Conservation (phyloP, 2,888 invertebrate genomes). For the Microctonus brassicae region DNA sequence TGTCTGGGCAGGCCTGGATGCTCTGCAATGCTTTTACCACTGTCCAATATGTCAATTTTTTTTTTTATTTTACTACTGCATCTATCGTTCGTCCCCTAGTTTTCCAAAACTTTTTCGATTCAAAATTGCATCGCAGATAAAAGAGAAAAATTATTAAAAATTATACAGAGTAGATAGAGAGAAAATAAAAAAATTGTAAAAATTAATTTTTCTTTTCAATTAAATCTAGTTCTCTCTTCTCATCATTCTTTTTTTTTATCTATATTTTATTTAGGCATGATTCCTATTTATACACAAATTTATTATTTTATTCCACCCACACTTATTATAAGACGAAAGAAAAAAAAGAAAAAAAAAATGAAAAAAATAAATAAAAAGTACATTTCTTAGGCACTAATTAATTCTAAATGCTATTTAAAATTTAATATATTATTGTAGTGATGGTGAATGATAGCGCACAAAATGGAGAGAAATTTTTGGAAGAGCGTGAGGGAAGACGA, state of each 20-base stretch:
- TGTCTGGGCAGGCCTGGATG: constrained; percentile 26
- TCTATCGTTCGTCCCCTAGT: background rate
- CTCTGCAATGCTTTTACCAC: constrained; percentile 1
- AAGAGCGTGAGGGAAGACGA: constrained; percentile 10
- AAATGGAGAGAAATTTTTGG: constrained; percentile 9
- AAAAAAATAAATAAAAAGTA: too few relatives aligned
- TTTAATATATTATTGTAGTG: constrained; percentile 50
- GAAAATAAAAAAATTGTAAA: background rate
- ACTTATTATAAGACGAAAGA: background rate
- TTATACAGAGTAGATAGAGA: background rate
- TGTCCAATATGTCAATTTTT: constrained; percentile 15
- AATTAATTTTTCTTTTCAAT: background rate
- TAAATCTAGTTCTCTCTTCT: background rate
- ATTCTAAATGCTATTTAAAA: constrained; percentile 51
- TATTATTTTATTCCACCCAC: background rate
- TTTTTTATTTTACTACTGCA: background rate
- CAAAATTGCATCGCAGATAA: background rate
- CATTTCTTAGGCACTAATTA: constrained; percentile 47
- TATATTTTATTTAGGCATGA: background rate
- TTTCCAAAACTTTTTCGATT: background rate
- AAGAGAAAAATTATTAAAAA: background rate
- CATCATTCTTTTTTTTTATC: background rate
- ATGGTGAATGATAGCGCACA: constrained; percentile 45
- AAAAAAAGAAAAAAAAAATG: constrained; percentile 10
- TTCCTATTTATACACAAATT: background rate